Percentiles rank a stretch among this genome's conserved stretches.
Evolutionary conservation across 2,113 vertebrate genomes (phyloP).

Genomic region (Zosterops japonicus): DNA sequence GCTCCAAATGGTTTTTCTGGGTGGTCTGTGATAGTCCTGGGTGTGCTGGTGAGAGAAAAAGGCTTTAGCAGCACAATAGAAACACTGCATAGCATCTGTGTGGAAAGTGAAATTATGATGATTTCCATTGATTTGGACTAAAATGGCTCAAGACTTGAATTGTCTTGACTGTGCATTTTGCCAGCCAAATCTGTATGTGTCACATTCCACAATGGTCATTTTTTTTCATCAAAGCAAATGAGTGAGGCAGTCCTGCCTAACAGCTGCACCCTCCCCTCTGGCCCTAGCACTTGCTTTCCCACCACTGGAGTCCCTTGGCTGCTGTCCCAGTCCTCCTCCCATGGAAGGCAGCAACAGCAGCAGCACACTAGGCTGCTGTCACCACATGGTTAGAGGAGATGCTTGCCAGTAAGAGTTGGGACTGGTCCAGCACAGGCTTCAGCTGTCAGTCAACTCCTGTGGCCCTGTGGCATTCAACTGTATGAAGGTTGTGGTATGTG

Average conservation of each 20-base stretch:
- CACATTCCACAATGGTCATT: neutral
- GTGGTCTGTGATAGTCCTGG: neutral
- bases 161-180: neutral
- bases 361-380: neutral
- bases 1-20: neutral
- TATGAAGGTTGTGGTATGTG: neutral
- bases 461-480: neutral
- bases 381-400: neutral
- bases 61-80: neutral
- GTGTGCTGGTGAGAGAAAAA: neutral
- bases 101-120: neutral
- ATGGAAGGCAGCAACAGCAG: neutral
- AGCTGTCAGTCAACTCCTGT: neutral
- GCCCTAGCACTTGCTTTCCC: neutral
- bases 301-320: neutral
- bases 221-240: neutral
- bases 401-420: neutral
- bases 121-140: neutral
- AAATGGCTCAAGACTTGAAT: neutral
- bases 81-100: neutral
- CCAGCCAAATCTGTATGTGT: neutral
- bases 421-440: neutral
- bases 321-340: neutral
- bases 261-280: neutral
- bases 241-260: neutral